These are phyloP conservation scores for Podiceps cristatus DNA, from an alignment of 2,113 vertebrate genomes.

Conservation along the genomic window DNA sequence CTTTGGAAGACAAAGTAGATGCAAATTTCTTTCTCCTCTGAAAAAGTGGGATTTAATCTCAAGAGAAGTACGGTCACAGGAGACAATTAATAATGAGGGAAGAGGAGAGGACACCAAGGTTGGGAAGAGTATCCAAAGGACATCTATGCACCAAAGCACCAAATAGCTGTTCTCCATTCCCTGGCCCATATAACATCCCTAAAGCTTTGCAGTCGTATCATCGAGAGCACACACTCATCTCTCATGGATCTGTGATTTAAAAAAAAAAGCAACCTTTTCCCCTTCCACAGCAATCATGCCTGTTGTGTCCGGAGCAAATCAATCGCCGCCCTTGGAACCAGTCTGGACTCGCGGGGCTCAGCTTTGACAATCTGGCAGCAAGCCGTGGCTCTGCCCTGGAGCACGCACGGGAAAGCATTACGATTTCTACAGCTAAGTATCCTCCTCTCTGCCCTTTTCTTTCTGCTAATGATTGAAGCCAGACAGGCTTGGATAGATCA, in stretches of 20 bases:
- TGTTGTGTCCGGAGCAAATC: not conserved
- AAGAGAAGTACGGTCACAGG: not conserved
- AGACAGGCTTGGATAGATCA: not conserved
- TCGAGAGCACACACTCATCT: not conserved
- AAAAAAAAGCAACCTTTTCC: not conserved
- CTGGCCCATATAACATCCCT: not conserved
- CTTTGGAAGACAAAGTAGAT: not conserved
- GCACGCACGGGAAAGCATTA: not conserved
- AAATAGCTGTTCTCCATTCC: not conserved
- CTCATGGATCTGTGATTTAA: accelerated
- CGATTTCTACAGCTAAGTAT: not conserved
- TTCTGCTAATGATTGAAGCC: not conserved
- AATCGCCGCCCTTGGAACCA: not conserved
- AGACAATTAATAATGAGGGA: not conserved
- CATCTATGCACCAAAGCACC: not conserved
- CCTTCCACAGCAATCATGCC: not conserved
- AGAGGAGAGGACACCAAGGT: not conserved
- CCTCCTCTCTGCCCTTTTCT: not conserved
- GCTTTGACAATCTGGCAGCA: not conserved
- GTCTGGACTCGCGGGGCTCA: not conserved
- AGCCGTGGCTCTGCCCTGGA: not conserved
- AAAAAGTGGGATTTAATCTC: not conserved
- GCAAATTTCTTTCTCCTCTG: not conserved
- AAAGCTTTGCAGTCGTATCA: not conserved
- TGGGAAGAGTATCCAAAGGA: not conserved